phyloP scores from a whole-genome alignment of 2,888 invertebrate species.

The Pogonocherus hispidulus region DNA sequence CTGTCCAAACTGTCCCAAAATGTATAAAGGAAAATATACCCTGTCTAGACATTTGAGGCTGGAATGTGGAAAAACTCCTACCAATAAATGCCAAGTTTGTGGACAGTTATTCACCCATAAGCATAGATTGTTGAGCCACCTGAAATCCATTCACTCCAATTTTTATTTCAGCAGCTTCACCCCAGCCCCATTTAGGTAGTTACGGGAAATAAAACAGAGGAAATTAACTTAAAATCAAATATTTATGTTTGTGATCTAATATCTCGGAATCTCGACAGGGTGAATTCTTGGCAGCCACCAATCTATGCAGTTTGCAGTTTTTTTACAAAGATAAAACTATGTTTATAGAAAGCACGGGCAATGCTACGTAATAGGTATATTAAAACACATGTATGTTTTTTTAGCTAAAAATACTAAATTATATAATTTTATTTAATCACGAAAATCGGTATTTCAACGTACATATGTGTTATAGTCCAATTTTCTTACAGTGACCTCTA shows the following conservation, averaged over 20 bases:
- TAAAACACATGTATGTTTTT: too few species aligned
- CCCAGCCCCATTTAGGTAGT: conserved; percentile 25
- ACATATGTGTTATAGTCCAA: too few species aligned
- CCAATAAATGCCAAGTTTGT: conserved; percentile 58
- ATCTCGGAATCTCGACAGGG: background rate
- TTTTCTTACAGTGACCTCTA: too few species aligned
- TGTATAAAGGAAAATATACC: conserved; percentile 61
- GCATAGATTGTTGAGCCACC: conserved; percentile 60
- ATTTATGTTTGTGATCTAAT: background rate
- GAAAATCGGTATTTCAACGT: too few species aligned
- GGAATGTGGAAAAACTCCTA: conserved; percentile 68
- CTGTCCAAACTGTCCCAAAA: conserved; percentile 63
- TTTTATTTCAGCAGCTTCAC: conserved; percentile 24
- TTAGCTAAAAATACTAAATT: too few species aligned
- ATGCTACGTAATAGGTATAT: too few species aligned
- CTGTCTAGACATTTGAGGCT: conserved; percentile 65
- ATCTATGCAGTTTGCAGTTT: too few species aligned
- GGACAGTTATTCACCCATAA: conserved; percentile 62
- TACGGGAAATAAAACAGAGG: background rate
- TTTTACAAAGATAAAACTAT: too few species aligned
- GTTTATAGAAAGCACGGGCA: too few species aligned
- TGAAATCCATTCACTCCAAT: conserved; percentile 58
- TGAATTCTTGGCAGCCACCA: too few species aligned
- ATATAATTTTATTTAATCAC: too few species aligned
- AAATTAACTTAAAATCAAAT: too few species aligned